Evolutionary conservation across 2,888 invertebrate genomes (phyloP), one percentile per base, ranked within the genome.

Genomic region (Polymixis flavicincta): DNA sequence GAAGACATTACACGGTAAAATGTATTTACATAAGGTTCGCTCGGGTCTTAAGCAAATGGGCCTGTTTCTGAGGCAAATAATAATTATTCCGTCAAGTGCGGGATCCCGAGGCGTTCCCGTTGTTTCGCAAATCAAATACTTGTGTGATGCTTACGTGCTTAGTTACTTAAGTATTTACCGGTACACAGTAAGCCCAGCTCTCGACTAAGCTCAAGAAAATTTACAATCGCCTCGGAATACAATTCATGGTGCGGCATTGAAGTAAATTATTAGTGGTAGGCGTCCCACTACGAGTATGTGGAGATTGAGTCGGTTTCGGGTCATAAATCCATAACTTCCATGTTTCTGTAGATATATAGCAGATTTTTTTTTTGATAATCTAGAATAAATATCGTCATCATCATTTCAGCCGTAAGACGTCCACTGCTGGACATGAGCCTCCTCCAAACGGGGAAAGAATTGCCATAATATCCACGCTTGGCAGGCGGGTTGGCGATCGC

Each of bases 81-180:
- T 83, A 71, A 83, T 83, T 76, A 84, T 84, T 76, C 77, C 74
- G 67, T 68, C 60, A 73, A 60, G 76, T 71, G 76, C 54, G 71
- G 76, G 42, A 67, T 69, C 59, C 57, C 22, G 78, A 60, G 68
- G 63, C 64, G 79, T 61, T 74, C 48, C 63, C 64, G 82, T 69
- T 78, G 63, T 76, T 83, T 78, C 73, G 82, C 74, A 77, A 85
- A 85, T 77, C 81, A 83, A 83, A 83, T 83, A 82, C 83, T 85
- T 85, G 78, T 61, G 72, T 83, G 66, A 83, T 74, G 73, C 78
- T 85, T 85, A 82, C 66, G 76, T 67, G 69, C 74, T 84, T 85
- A 82, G 75, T 80, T 82, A 82, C 63, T 82, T 72, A 83, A 83
- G 83, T 85, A 77, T 84, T 75, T 83, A 78, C 83, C 72, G 76